A percentile compares a stretch with the other conserved stretches of the same genome.
phyloP scores from a whole-genome alignment of 2,888 invertebrate species.

The Latheticus oryzae region DNA sequence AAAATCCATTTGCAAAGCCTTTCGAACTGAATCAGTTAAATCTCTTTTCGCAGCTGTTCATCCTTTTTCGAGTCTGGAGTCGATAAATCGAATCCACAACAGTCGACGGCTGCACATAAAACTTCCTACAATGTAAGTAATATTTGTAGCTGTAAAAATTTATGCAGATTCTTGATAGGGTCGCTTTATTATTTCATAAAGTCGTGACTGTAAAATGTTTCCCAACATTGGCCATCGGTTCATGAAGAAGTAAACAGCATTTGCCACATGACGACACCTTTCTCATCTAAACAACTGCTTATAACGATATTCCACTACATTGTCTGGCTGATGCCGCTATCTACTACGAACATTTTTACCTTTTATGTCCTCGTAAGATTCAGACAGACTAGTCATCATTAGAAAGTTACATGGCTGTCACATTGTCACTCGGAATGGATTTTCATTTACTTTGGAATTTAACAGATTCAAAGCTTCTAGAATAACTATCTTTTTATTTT shows the following conservation, averaged over 20 bases:
- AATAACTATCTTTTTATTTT: too few species aligned
- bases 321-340: slow-evolving; percentile 3
- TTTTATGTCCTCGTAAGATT: slow-evolving; percentile 18
- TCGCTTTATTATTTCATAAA: slow-evolving; percentile 47
- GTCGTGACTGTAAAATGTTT: slow-evolving; percentile 41
- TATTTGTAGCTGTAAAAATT: slow-evolving; percentile 34
- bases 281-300: slow-evolving; percentile 10
- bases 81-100: slow-evolving; percentile 30
- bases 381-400: slow-evolving; percentile 5
- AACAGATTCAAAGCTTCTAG: too few species aligned
- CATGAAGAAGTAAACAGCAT: slow-evolving; percentile 32
- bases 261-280: slow-evolving; percentile 25
- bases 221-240: slow-evolving; percentile 35
- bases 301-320: slow-evolving; percentile 16
- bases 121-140: slow-evolving; percentile 29
- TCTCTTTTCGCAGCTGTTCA: slow-evolving; percentile 21
- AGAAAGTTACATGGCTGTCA: slow-evolving; percentile 3
- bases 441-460: too few species aligned
- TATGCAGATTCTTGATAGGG: slow-evolving; percentile 42
- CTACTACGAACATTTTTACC: slow-evolving; percentile 14
- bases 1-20: slow-evolving; percentile 8
- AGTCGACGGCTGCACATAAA: slow-evolving; percentile 17
- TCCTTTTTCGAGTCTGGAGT: slow-evolving; percentile 9
- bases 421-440: too few species aligned
- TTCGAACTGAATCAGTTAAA: slow-evolving; percentile 21